phyloP scores from a whole-genome alignment of 1,140 invertebrate species.

The Pseudomyrmex gracilis region DNA sequence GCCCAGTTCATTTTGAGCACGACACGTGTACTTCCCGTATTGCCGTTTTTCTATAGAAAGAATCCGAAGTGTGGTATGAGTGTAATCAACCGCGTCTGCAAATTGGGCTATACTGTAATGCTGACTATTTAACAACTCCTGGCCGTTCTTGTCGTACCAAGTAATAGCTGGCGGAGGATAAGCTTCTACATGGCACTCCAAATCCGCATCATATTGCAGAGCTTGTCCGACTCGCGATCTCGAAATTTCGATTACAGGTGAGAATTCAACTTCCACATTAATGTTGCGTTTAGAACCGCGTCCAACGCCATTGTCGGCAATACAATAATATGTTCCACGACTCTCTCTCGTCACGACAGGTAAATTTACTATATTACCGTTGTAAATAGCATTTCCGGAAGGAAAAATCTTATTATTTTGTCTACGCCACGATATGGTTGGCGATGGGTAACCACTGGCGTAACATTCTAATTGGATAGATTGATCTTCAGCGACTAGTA shows the following conservation, averaged over 20 bases:
- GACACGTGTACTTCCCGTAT: slow-evolving; percentile 94
- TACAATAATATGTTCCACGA: slow-evolving; percentile 96
- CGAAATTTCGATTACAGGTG: slow-evolving; percentile 93
- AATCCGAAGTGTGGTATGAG: slow-evolving; percentile 94
- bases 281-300: slow-evolving; percentile 94
- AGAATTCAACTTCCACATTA: slow-evolving; percentile 95
- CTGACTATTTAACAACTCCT: slow-evolving; percentile 94
- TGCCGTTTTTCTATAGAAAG: slow-evolving; percentile 96
- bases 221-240: slow-evolving; percentile 93
- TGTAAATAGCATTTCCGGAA: slow-evolving; percentile 91
- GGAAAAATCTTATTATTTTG: slow-evolving; percentile 97
- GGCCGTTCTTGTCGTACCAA: slow-evolving; percentile 93
- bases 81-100: slow-evolving; percentile 95
- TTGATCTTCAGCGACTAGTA: slow-evolving; percentile 93
- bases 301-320: slow-evolving; percentile 96
- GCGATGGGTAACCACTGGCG: slow-evolving; percentile 92
- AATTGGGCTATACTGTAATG: slow-evolving; percentile 96
- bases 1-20: slow-evolving; percentile 95
- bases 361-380: slow-evolving; percentile 94
- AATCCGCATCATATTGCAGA: slow-evolving; percentile 95
- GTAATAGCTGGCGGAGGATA: slow-evolving; percentile 95
- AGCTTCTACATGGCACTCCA: slow-evolving; percentile 96
- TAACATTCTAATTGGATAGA: slow-evolving; percentile 94
- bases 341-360: slow-evolving; percentile 93
- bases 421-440: slow-evolving; percentile 95